Percentiles rank a stretch among this genome's conserved stretches.
Evolutionary conservation across 2,113 vertebrate genomes (phyloP).

Genomic region (Calidris pugnax): DNA sequence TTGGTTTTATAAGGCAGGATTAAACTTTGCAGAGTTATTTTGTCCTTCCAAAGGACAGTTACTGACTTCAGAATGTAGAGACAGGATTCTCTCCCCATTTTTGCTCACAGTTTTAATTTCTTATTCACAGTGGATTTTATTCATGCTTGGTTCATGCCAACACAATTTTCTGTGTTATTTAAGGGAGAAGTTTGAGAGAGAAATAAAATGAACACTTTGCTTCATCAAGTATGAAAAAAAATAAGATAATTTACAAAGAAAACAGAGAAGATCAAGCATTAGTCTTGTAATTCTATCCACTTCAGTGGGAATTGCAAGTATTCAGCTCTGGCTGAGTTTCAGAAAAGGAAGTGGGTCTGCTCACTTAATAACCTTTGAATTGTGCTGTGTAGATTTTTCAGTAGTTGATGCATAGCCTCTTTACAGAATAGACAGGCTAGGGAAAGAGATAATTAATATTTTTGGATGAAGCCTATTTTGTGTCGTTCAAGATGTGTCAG

Average conservation of each 20-base stretch:
- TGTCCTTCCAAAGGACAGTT: not conserved
- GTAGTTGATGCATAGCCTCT: not conserved
- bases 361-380: not conserved
- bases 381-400: not conserved
- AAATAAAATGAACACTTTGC: not conserved
- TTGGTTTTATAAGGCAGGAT: not conserved
- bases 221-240: not conserved
- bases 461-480: not conserved
- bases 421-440: not conserved
- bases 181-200: not conserved
- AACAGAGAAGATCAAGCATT: not conserved
- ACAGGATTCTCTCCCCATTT: not conserved
- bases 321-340: not conserved
- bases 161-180: not conserved
- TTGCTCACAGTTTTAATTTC: not conserved
- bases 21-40: not conserved
- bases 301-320: not conserved
- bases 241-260: not conserved
- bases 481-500: not conserved
- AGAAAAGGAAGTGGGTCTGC: not conserved
- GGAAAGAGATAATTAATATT: not conserved
- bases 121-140: not conserved
- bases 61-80: not conserved
- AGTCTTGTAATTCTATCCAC: fast-evolving
- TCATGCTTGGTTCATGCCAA: not conserved